Evolutionary conservation across 2,888 invertebrate species (phyloP).

Genomic region (Incurvaria masculella): DNA sequence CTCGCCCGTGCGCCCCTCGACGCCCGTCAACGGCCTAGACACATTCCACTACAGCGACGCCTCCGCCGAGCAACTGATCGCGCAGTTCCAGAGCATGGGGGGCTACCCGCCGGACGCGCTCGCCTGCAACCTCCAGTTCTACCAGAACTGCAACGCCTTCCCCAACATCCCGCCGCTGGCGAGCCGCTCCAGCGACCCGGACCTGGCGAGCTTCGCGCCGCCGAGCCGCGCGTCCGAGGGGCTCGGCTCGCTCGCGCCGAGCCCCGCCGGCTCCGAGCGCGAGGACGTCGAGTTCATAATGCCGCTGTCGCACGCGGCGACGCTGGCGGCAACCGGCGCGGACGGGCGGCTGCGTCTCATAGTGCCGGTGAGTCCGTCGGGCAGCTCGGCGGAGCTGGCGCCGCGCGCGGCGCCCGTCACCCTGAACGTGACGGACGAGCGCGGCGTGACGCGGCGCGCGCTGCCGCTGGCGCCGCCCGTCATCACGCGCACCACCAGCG

Average conservation of each 20-base stretch:
- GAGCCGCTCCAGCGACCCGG: slow-evolving; percentile 35
- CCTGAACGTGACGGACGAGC: slow-evolving; percentile 55
- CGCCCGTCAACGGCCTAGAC: slow-evolving; percentile 21
- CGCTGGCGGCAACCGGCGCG: slow-evolving; percentile 58
- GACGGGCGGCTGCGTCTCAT: slow-evolving; percentile 61
- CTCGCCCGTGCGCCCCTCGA: slow-evolving; percentile 21
- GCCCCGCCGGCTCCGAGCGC: slow-evolving; percentile 23
- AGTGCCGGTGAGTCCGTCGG: slow-evolving; percentile 58
- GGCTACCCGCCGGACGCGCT: slow-evolving; percentile 24
- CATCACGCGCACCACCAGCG: slow-evolving; percentile 78
- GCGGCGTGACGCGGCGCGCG: slow-evolving; percentile 40
- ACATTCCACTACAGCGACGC: slow-evolving; percentile 30
- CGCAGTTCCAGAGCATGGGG: slow-evolving; percentile 39
- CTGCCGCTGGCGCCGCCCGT: slow-evolving; percentile 58
- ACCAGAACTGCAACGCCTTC: slow-evolving; percentile 42
- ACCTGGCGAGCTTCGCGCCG: slow-evolving; percentile 30
- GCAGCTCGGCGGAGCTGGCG: slow-evolving; percentile 26
- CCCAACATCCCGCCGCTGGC: slow-evolving; percentile 40
- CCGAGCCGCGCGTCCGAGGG: slow-evolving; percentile 30
- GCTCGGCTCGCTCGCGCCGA: slow-evolving; percentile 34
- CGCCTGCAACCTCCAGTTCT: slow-evolving; percentile 32
- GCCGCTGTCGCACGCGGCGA: slow-evolving; percentile 63
- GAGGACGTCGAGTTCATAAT: slow-evolving; percentile 60
- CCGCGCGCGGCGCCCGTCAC: slow-evolving; percentile 40
- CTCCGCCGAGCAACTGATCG: slow-evolving; percentile 39